phyloP scores from a whole-genome alignment of 2,113 vertebrate genomes.

The Odontesthes bonariensis region DNA sequence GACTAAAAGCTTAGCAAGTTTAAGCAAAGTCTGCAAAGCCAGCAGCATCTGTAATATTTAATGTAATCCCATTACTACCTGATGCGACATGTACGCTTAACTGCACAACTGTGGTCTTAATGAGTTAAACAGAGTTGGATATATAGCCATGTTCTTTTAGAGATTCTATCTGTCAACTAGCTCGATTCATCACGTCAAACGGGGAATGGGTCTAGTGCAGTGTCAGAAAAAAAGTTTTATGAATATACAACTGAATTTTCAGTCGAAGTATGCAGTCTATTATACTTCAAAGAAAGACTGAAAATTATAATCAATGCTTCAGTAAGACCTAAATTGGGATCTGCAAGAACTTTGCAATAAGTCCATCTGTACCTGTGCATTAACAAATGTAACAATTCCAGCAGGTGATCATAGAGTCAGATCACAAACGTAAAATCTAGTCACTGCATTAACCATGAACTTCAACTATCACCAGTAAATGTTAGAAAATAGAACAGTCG shows the following conservation, averaged over 20 bases:
- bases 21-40: background rate
- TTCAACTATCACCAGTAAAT: slow-evolving; percentile 8
- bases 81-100: background rate
- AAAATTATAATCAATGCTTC: background rate
- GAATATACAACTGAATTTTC: background rate
- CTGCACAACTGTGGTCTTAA: background rate
- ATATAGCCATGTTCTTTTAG: background rate
- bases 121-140: background rate
- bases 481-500: background rate
- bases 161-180: background rate
- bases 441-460: slow-evolving; percentile 5
- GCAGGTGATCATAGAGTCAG: background rate
- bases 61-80: background rate
- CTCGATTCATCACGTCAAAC: background rate
- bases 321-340: background rate
- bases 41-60: background rate
- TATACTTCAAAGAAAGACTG: background rate
- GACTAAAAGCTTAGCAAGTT: background rate
- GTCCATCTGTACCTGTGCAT: background rate
- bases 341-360: background rate
- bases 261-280: background rate
- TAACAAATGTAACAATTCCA: background rate
- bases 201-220: background rate
- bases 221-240: background rate
- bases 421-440: background rate